Evolutionary conservation across 2,113 vertebrate genomes (phyloP).

Genomic region (Notarius quadriscutis): DNA sequence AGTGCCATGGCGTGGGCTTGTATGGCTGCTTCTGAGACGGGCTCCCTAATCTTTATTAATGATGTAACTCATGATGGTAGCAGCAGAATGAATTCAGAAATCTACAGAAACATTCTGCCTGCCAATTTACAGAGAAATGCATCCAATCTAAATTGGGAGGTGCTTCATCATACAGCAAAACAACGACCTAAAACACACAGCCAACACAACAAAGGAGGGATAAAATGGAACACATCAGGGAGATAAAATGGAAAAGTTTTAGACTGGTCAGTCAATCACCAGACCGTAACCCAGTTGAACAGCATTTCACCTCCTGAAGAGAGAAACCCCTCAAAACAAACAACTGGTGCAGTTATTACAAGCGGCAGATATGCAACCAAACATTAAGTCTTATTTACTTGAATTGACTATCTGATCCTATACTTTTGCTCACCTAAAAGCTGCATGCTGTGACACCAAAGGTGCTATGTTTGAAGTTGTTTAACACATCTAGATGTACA

Average conservation of each 20-base stretch:
- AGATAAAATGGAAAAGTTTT: background rate
- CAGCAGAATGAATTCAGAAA: no score
- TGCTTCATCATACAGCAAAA: background rate
- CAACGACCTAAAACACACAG: background rate
- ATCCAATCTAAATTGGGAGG: background rate
- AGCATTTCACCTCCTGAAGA: background rate
- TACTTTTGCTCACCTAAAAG: background rate
- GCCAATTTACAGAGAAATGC: no score
- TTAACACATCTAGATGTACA: background rate
- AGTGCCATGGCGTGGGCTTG: background rate
- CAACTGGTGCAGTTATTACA: background rate
- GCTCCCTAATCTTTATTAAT: background rate
- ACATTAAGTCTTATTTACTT: background rate
- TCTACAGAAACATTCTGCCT: no score
- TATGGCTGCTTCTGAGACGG: background rate
- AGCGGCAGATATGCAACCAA: background rate
- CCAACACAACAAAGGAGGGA: background rate
- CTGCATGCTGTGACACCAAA: background rate
- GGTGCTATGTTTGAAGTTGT: background rate
- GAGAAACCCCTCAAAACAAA: background rate
- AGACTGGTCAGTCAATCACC: background rate
- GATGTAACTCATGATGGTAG: background rate
- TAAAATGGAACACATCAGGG: background rate
- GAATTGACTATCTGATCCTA: background rate
- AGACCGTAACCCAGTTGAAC: background rate